Conservation (phyloP, 2,113 vertebrate species). For the Nyctibius bracteatus region DNA sequence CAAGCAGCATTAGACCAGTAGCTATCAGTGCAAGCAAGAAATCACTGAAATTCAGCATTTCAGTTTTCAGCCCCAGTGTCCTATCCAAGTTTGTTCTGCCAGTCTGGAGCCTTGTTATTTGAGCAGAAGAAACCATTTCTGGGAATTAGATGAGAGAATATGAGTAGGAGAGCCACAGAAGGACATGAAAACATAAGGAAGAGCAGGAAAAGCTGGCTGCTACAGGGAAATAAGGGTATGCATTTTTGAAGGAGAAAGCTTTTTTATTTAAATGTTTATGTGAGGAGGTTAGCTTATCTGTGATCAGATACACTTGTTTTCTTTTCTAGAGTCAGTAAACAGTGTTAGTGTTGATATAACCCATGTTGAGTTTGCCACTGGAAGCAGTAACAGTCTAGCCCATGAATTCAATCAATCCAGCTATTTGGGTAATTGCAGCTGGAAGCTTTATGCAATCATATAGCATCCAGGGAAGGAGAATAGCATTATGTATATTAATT, state of each 20-base stretch:
- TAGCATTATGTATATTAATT: not conserved
- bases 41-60: not conserved
- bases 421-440: constrained; percentile 27
- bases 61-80: not conserved
- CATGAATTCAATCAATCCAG: not conserved
- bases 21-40: not conserved
- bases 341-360: not conserved
- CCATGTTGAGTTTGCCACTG: not conserved
- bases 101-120: not conserved
- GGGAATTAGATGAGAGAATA: not conserved
- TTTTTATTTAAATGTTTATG: constrained; percentile 1
- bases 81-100: not conserved
- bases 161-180: not conserved
- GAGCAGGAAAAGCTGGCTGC: not conserved
- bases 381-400: not conserved
- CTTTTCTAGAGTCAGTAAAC: not conserved
- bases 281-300: not conserved
- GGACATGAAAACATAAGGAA: not conserved
- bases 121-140: not conserved
- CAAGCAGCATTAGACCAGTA: not conserved
- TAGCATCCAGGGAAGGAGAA: not conserved
- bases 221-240: not conserved
- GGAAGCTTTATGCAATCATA: not conserved
- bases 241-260: not conserved
- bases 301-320: not conserved